phyloP scores from a whole-genome alignment of 2,113 vertebrate genomes.

The Periophthalmodon schlosseri region DNA sequence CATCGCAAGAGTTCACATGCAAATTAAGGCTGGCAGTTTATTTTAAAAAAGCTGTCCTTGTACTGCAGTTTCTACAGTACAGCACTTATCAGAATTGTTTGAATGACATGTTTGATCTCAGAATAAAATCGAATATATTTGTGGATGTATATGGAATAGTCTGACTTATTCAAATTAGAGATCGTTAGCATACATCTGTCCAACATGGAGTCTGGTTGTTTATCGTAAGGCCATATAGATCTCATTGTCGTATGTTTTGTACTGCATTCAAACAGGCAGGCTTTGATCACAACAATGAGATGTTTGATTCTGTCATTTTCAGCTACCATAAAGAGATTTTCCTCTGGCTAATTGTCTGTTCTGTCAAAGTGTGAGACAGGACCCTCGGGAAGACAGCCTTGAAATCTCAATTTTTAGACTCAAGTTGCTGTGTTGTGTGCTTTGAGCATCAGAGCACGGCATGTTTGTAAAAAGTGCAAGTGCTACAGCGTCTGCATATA shows the following conservation, averaged over 20 bases:
- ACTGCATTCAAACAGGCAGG: background rate
- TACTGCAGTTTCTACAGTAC: background rate
- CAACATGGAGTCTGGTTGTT: background rate
- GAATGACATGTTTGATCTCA: background rate
- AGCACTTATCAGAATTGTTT: background rate
- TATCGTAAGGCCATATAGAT: background rate
- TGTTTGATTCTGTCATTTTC: background rate
- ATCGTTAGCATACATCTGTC: background rate
- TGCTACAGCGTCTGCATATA: background rate
- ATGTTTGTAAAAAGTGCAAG: background rate
- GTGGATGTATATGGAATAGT: background rate
- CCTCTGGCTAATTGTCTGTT: background rate
- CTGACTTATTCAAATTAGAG: background rate
- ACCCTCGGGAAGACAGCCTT: background rate
- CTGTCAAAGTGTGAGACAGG: background rate
- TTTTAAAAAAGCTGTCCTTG: background rate
- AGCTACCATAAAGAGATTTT: background rate
- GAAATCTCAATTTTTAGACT: background rate
- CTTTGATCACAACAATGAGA: conserved; percentile 3
- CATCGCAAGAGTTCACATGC: background rate
- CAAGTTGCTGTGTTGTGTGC: background rate
- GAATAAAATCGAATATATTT: background rate
- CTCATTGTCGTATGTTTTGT: background rate
- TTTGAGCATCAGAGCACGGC: background rate
- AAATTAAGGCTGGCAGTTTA: background rate